Conservation (phyloP, 2,888 invertebrate species). For the Acanthacorydalis orientalis region DNA sequence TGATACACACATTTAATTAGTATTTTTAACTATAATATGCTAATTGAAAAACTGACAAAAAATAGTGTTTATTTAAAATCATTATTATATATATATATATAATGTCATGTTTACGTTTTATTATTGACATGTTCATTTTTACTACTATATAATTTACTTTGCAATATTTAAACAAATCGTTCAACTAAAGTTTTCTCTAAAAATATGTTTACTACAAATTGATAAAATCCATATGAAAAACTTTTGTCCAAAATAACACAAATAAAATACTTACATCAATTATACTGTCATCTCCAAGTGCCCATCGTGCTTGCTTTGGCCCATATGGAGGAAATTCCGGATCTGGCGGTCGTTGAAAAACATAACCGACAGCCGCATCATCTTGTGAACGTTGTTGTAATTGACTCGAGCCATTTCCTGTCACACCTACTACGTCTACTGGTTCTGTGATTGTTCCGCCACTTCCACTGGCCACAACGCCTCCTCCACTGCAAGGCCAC, state of each 20-base stretch:
- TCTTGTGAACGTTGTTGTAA: constrained; percentile 58
- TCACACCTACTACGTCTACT: constrained; percentile 17
- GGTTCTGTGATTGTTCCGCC: constrained; percentile 31
- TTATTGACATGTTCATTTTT: too few relatives aligned
- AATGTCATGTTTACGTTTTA: too few relatives aligned
- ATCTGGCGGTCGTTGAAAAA: constrained; percentile 73
- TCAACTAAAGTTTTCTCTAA: too few relatives aligned
- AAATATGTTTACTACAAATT: too few relatives aligned
- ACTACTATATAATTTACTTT: too few relatives aligned
- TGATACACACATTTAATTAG: too few relatives aligned
- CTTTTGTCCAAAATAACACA: not conserved
- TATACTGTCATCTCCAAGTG: constrained; percentile 74
- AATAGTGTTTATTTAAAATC: too few relatives aligned
- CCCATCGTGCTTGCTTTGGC: constrained; percentile 68
- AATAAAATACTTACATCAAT: constrained; percentile 52
- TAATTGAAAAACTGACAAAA: too few relatives aligned
- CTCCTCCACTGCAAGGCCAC: constrained; percentile 28
- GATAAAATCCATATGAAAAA: too few relatives aligned
- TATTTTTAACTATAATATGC: too few relatives aligned
- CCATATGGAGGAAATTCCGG: constrained; percentile 60
- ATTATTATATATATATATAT: too few relatives aligned
- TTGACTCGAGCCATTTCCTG: constrained; percentile 43
- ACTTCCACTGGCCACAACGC: constrained; percentile 40
- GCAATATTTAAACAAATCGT: too few relatives aligned
- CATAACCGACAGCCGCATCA: constrained; percentile 85